Evolutionary conservation across 2,113 vertebrate species (phyloP), one percentile per base, ranked within the genome.

Genomic region (Lasiurus cinereus): DNA sequence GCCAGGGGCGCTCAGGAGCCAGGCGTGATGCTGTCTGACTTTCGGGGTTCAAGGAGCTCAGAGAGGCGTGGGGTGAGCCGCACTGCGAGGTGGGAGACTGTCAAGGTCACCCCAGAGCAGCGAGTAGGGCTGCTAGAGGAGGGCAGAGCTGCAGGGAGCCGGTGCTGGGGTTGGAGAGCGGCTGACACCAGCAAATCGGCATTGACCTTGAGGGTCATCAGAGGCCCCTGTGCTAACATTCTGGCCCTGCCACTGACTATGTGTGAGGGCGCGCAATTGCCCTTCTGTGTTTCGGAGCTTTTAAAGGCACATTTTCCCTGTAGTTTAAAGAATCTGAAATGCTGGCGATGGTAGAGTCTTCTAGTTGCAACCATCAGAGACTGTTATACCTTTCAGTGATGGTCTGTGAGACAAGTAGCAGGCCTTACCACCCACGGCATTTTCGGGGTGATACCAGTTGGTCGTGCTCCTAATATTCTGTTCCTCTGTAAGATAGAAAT

Each of bases 1-100:
- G 7, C 29, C 33, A 8, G 22, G 0, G 0, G 62, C 0, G 0
- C 43, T 14, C 2, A 0, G 1, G 48, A 72, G 13, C 21, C 52
- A 24, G 1, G 6, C 22, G 22, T 15, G 33, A 31, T 3, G 66
- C 48, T 16, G 7, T 4, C 64, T 76, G 31, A 13, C 70, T 50
- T 36, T 48, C 50, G 10, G 12, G 6, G 21, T 33, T 70, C 52
- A 29, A 48, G 21, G 9, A 66, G 52, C 52, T 77, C 50, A 15
- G 66, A 54, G 59, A 67, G 31, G 14, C 22, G 0, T 70, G 50
- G 27, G 19, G 24, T 0, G 0, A 36, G 6, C 3, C 12, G 5
- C 39, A 29, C 48, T 9, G 13, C 29, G 14, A 21, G 46, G 2
- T 54, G 74, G 29, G 12, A 46, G 27, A 80, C 4, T 1, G 22